Percentiles rank a stretch among this genome's conserved stretches.
Evolutionary conservation across 2,888 invertebrate genomes (phyloP).

Genomic region (Helicoverpa assulta): DNA sequence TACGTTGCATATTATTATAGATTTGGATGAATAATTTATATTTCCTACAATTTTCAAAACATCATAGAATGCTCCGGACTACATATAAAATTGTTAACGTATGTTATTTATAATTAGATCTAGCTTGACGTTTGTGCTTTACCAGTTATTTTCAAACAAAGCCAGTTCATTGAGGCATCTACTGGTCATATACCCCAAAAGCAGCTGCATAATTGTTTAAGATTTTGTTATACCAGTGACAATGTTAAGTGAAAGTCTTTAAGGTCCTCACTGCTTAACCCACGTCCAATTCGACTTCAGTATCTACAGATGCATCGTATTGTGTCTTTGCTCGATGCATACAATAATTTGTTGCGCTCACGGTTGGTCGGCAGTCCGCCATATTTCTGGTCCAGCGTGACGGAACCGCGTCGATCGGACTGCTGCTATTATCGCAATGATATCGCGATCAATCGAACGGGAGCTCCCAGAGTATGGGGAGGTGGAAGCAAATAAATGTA

Average conservation of each 20-base stretch:
- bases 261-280: background rate
- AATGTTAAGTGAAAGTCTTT: no score
- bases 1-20: conserved; percentile 15
- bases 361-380: conserved; percentile 71
- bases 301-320: background rate
- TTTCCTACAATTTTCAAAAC: background rate
- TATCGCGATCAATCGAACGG: conserved; percentile 90
- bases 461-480: conserved; percentile 70
- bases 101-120: background rate
- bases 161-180: background rate
- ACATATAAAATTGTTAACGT: background rate
- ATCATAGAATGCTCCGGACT: background rate
- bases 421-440: conserved; percentile 89
- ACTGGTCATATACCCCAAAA: background rate
- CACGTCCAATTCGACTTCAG: background rate
- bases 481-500: conserved; percentile 87
- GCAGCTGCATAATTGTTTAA: background rate
- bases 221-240: no score
- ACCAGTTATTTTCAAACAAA: background rate
- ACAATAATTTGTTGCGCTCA: conserved; percentile 65
- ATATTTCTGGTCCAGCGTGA: conserved; percentile 81
- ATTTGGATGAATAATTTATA: background rate
- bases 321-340: background rate
- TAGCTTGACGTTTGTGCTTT: background rate
- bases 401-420: conserved; percentile 82